Conservation (phyloP, 2,797 vertebrate species). For the Sebastes goodei region DNA sequence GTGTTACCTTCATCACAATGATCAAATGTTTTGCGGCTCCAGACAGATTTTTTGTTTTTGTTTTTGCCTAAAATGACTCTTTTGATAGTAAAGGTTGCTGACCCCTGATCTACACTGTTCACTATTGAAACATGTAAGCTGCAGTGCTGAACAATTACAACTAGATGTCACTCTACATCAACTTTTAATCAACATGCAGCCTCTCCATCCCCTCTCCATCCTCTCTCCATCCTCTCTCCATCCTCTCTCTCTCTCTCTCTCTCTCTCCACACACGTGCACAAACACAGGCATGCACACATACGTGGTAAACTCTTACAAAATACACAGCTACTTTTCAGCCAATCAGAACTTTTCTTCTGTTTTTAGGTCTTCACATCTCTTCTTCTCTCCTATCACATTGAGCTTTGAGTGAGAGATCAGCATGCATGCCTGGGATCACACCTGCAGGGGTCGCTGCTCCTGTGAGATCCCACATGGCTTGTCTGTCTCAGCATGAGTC, state of each 20-base stretch:
- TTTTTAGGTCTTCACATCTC: constrained; percentile 17
- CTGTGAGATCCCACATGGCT: constrained; percentile 13
- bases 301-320: constrained; percentile 6
- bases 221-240: not conserved
- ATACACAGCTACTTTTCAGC: constrained; percentile 16
- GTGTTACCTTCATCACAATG: too few relatives aligned
- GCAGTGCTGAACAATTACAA: constrained; percentile 30
- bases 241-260: not conserved
- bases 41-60: too few relatives aligned
- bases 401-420: not conserved
- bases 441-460: constrained; percentile 69
- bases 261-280: not conserved
- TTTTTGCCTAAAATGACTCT: too few relatives aligned
- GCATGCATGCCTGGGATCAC: not conserved
- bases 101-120: not conserved
- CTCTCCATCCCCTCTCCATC: not conserved
- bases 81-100: too few relatives aligned
- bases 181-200: constrained; percentile 17
- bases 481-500: constrained; percentile 59
- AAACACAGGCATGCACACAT: not conserved
- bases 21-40: too few relatives aligned
- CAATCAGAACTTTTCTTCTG: constrained; percentile 31
- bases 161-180: constrained; percentile 72
- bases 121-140: not conserved
- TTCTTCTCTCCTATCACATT: constrained; percentile 1